Percentiles rank a stretch among this genome's conserved stretches.
Evolutionary conservation across 2,797 vertebrate genomes (phyloP).

Genomic region (Acropternis orthonyx): DNA sequence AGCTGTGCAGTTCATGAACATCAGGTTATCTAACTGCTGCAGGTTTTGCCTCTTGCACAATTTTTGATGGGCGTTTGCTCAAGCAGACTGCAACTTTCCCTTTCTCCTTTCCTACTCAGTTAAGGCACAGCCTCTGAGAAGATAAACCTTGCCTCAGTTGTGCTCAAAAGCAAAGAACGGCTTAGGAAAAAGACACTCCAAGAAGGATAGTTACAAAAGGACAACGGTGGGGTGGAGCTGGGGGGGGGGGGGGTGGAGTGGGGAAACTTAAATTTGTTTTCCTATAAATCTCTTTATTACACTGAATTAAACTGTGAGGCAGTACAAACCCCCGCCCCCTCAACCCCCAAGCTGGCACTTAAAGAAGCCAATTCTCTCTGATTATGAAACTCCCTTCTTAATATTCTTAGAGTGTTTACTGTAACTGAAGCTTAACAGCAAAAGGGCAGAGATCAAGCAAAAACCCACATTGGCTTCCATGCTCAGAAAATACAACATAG

Average conservation of each 20-base stretch:
- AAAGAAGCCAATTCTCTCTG: background rate
- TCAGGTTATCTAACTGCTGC: background rate
- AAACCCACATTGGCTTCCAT: background rate
- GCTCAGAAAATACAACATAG: background rate
- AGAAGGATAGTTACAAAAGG: background rate
- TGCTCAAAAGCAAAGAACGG: background rate
- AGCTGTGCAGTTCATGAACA: background rate
- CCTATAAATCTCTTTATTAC: background rate
- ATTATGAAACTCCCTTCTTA: constrained; percentile 62
- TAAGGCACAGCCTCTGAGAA: background rate
- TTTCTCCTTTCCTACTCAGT: background rate
- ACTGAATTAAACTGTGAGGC: background rate
- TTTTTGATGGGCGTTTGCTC: background rate
- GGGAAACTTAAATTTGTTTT: background rate
- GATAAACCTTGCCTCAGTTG: background rate
- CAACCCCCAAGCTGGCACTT: background rate
- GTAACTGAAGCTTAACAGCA: constrained; percentile 34
- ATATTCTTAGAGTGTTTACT: constrained; percentile 57
- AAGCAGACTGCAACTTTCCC: background rate
- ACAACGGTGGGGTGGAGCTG: background rate
- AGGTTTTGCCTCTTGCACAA: background rate
- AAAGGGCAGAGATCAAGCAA: constrained; percentile 10
- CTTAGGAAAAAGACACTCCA: background rate
- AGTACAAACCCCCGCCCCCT: background rate
- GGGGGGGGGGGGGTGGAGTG: too few relatives aligned